phyloP scores from a whole-genome alignment of 2,888 invertebrate genomes.

The Cosmorhoe ocellata region DNA sequence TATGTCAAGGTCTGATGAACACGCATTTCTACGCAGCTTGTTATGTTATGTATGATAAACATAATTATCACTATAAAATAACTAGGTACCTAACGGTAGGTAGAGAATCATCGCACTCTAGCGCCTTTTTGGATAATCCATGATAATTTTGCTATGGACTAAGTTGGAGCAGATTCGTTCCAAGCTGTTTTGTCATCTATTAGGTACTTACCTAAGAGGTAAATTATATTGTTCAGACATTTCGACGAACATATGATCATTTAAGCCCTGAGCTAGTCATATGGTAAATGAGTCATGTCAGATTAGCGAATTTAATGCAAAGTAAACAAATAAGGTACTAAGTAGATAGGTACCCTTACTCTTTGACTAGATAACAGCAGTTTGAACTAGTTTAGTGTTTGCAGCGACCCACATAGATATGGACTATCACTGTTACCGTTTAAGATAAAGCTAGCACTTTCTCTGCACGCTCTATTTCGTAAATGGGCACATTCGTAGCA shows the following conservation, averaged over 20 bases:
- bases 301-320: conserved; percentile 43
- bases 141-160: too few species aligned
- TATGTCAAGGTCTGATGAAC: conserved; percentile 47
- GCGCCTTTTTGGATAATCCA: too few species aligned
- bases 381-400: conserved; percentile 57
- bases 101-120: too few species aligned
- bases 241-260: conserved; percentile 16
- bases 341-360: not conserved
- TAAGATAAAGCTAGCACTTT: conserved; percentile 60
- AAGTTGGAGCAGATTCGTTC: too few species aligned
- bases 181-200: too few species aligned
- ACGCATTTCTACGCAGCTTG: conserved; percentile 6
- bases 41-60: not conserved
- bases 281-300: conserved; percentile 22
- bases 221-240: conserved; percentile 2
- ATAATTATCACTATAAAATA: not conserved
- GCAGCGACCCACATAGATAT: conserved; percentile 75
- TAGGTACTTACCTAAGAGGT: too few species aligned
- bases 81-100: too few species aligned
- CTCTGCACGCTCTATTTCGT: conserved; percentile 60
- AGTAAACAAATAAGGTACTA: conserved; percentile 48
- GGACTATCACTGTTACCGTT: conserved; percentile 64
- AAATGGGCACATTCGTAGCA: conserved; percentile 18
- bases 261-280: conserved; percentile 4
- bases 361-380: conserved; percentile 55